Evolutionary conservation across 2,888 invertebrate species (phyloP), one percentile per base, ranked within the genome.

Genomic region (Dasysyrphus tricinctus): DNA sequence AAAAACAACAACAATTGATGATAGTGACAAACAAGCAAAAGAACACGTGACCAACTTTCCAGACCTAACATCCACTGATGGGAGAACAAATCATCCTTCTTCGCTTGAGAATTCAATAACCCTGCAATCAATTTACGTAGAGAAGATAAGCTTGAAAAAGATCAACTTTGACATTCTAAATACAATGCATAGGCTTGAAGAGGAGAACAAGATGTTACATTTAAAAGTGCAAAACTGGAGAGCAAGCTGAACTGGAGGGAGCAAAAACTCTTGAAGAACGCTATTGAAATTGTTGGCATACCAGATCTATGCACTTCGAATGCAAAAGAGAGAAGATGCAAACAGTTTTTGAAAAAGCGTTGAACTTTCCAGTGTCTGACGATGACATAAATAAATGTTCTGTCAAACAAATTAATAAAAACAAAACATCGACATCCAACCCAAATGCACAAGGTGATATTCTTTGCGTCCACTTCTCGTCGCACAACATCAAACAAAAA

Each of bases 211-310:
- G 32, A 16, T 39, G 19, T 16, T 75, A 32, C 51, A 47, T n/a
- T 24, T 34, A 29, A 65, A 42, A 14, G 65, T 75, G 32, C 16
- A 2, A 16, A 19, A 8, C 32, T 65, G 44, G 44, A 65, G 34
- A 75, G 34, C n/a, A 75, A n/a, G 34, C 19, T 75, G 56, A 75
- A 74, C 32, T 74, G 74, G 74, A 54, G 61, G n/a, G 74, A 74
- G 32, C 51, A 63, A 14, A 51, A 73, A n/a, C 49, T 39, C 24
- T 14, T 63, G 63, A 54, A 63, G 54, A 54, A 37, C 7, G 32
- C 5, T 19, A 54, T 63, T 16, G 63, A 74, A 32, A 63, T 74
- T 32, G 39, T 63, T 63, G 74, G 63, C 32, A 51, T 63, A 9
- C 63, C 74, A 12, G 54, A 74, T 5, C 3, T 63, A 16, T 54